Evolutionary conservation across 1,140 invertebrate species (phyloP), one percentile per base, ranked within the genome.

Genomic region (Drosophila willistoni): DNA sequence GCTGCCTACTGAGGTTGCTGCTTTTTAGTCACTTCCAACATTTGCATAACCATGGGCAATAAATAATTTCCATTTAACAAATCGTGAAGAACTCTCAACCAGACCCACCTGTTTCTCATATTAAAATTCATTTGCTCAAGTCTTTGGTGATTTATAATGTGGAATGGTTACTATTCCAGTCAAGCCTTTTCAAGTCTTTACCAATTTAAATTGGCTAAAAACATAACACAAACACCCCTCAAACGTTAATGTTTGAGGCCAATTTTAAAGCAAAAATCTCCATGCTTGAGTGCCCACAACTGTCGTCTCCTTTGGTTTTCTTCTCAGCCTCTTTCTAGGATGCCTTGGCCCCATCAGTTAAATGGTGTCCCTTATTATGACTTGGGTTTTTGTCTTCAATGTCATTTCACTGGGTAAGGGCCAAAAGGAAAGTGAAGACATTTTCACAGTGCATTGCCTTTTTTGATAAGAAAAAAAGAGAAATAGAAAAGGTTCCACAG

Each of bases 361-460:
- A 59, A 59, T 39, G 56, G 17, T 51, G 44, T 59, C 56, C 56
- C 56, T 59, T 59, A 51, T 51, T 51, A 51, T 51, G 56, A 59
- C 29, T 59, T 59, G 29, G 29, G 34, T 59, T 59, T 55, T 59
- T 59, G 56, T 51, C 44, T 51, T 51, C 44, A 51, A 51, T 51
- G 44, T 22, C 44, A 51, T 51, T 51, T 22, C 44, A 51, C 2
- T 51, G 44, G 61, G 64, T 61, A 66, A 34, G 36, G 33, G 61
- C 25, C 42, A 39, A 22, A 34, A 17, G 6, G 14, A 63, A 22
- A 64, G 57, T 61, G 36, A 71, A 75, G 79, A 82, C 66, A 68
- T 73, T 71, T 71, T 62, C 74, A 76, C 78, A 86, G 79, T 79
- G 82, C 81, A 74, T 56, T 78, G 79, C 71, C 75, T 82, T 73